Conservation (phyloP, 2,888 invertebrate genomes). For the Thymelicus acteon region DNA sequence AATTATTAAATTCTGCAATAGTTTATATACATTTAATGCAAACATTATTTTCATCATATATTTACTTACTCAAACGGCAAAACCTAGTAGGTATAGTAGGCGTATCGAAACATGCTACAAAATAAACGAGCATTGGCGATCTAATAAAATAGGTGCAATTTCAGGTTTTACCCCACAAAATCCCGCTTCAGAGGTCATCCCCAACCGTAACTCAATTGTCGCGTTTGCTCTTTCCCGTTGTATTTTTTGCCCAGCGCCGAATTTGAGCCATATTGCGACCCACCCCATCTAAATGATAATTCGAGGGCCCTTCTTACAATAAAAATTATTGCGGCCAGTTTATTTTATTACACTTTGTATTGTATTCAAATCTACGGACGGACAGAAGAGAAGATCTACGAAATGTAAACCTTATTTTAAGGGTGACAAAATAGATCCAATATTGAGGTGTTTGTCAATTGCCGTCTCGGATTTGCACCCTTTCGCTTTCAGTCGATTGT, state of each 20-base stretch:
- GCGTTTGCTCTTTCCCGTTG: constrained; percentile 60
- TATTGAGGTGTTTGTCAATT: constrained; percentile 31
- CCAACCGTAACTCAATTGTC: constrained; percentile 70
- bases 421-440: constrained; percentile 17
- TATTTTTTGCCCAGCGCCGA: constrained; percentile 64
- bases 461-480: constrained; percentile 21
- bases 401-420: constrained; percentile 35
- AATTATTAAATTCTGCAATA: no score
- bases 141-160: constrained; percentile 63
- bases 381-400: constrained; percentile 26
- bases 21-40: no score
- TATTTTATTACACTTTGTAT: constrained; percentile 83
- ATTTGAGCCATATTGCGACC: constrained; percentile 78
- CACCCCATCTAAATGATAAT: constrained; percentile 84
- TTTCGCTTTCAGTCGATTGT: constrained; percentile 28
- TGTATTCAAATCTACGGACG: constrained; percentile 69
- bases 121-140: constrained; percentile 46
- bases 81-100: not conserved
- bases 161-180: constrained; percentile 57
- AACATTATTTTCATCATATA: no score
- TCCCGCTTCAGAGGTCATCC: constrained; percentile 58
- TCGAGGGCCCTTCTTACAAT: constrained; percentile 79
- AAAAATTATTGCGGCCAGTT: constrained; percentile 83
- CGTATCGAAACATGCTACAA: constrained; percentile 16
- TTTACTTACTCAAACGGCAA: not conserved